phyloP scores from a whole-genome alignment of 2,888 invertebrate species.

The Troides helena region DNA sequence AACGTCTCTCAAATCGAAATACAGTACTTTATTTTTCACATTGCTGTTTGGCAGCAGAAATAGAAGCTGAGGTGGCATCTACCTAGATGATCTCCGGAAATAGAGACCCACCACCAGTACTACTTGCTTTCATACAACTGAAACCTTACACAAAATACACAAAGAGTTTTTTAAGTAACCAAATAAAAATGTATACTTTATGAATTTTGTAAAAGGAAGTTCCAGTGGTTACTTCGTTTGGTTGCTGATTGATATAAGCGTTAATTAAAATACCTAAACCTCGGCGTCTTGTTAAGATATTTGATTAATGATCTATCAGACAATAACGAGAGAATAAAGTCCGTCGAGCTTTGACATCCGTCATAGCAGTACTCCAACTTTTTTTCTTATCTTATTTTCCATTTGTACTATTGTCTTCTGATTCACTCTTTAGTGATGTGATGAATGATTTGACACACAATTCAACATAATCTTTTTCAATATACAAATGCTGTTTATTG shows the following conservation, averaged over 20 bases:
- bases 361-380: conserved; percentile 17
- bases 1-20: too few species aligned
- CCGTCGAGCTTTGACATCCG: conserved; percentile 15
- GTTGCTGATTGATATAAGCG: conserved; percentile 17
- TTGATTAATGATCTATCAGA: conserved; percentile 27
- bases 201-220: conserved; percentile 1
- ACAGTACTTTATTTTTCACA: too few species aligned
- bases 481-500: not conserved
- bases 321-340: conserved; percentile 14
- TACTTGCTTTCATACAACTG: too few species aligned
- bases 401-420: conserved; percentile 32
- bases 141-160: too few species aligned
- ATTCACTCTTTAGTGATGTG: conserved; percentile 29
- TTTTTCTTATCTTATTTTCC: conserved; percentile 34
- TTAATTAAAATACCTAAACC: conserved; percentile 27
- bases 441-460: not conserved
- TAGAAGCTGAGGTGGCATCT: too few species aligned
- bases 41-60: too few species aligned
- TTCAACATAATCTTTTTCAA: not conserved
- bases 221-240: conserved; percentile 4
- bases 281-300: conserved; percentile 19
- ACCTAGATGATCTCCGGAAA: too few species aligned
- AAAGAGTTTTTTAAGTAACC: not conserved
- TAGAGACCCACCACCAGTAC: too few species aligned
- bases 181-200: not conserved